Percentiles rank a stretch among this genome's conserved stretches.
Evolutionary conservation across 2,113 vertebrate species (phyloP).

Genomic region (Nerophis ophidion): DNA sequence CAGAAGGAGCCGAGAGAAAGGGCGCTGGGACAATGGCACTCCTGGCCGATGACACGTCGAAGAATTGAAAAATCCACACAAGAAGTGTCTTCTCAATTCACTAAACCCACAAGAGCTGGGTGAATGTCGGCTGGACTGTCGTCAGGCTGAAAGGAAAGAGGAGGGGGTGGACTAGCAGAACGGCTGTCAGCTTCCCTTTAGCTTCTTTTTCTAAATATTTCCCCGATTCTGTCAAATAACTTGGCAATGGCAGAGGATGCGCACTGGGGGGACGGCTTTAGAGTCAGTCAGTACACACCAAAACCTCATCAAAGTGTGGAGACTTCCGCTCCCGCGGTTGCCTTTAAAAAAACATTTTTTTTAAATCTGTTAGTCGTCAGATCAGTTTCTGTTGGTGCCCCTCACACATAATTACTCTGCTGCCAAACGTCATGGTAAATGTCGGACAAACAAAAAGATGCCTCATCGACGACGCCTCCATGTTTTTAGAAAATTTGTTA

Average conservation of each 20-base stretch:
- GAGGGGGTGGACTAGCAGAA: constrained; percentile 29
- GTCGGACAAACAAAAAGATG: constrained; percentile 53
- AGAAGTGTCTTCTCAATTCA: constrained; percentile 84
- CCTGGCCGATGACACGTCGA: constrained; percentile 92
- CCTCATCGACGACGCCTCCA: constrained; percentile 45
- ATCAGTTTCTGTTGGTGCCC: constrained; percentile 60
- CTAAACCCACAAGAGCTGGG: constrained; percentile 82
- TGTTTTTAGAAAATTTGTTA: constrained; percentile 24
- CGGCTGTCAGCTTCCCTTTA: constrained; percentile 37
- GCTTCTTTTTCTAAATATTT: constrained; percentile 55
- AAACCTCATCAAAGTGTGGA: constrained; percentile 64
- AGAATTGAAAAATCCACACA: constrained; percentile 99
- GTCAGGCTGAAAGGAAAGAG: constrained; percentile 57
- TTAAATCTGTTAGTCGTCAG: constrained; percentile 58
- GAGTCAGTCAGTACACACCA: constrained; percentile 36
- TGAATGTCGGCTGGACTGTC: constrained; percentile 84
- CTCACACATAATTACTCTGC: constrained; percentile 53
- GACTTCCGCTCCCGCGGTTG: constrained; percentile 62
- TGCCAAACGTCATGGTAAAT: constrained; percentile 65
- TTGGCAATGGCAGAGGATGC: constrained; percentile 56
- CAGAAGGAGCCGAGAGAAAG: constrained; percentile 83
- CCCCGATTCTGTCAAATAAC: constrained; percentile 55
- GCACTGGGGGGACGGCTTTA: constrained; percentile 56
- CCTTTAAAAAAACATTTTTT: constrained; percentile 35
- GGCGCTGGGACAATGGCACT: constrained; percentile 83